Evolutionary conservation across 2,113 vertebrate genomes (phyloP).

Genomic region (Neolamprologus toae): DNA sequence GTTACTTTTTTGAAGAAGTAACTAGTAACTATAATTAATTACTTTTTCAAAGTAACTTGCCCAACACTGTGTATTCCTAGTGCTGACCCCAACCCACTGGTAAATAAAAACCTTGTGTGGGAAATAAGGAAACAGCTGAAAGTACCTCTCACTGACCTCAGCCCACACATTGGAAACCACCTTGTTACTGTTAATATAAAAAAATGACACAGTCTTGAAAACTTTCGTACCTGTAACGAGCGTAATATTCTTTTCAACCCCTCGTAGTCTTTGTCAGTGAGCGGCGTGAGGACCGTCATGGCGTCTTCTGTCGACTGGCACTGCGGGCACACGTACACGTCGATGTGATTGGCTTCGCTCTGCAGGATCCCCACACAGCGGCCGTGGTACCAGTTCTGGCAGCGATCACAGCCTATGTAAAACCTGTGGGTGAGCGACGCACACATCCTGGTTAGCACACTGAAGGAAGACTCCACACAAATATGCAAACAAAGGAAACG

Average conservation of each 20-base stretch:
- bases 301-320: constrained; percentile 98
- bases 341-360: constrained; percentile 96
- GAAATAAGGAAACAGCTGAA: neutral
- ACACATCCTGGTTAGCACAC: neutral
- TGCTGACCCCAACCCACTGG: neutral
- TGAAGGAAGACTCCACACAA: neutral
- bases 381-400: constrained; percentile 99
- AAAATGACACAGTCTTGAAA: neutral
- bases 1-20: neutral
- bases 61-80: neutral
- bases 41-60: neutral
- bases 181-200: too few relatives aligned
- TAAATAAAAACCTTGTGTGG: neutral
- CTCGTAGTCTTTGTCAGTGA: constrained; percentile 95
- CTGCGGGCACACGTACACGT: constrained; percentile 95
- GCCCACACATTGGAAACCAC: neutral
- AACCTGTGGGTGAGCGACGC: constrained; percentile 70
- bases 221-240: constrained; percentile 82
- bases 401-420: constrained; percentile 97
- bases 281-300: constrained; percentile 96
- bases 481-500: neutral
- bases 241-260: constrained; percentile 92
- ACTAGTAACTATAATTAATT: neutral
- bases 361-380: constrained; percentile 97
- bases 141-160: neutral